These are phyloP conservation scores for Brachycybe producta DNA, from an alignment of 2,888 invertebrate species.

Conservation along the genomic window DNA sequence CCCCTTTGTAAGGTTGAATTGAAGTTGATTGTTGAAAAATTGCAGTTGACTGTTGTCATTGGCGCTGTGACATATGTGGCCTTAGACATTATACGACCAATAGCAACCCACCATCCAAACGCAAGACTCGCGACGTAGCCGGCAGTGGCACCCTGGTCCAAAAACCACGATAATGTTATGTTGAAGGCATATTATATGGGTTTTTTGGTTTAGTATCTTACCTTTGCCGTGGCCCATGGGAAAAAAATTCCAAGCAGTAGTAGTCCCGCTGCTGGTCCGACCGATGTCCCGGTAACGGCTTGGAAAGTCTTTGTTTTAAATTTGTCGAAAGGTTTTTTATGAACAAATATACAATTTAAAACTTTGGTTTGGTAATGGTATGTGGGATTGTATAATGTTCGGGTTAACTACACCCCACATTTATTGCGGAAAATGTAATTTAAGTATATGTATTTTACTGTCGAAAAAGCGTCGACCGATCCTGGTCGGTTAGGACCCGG, in stretches of 20 bases:
- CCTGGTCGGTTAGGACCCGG: no score
- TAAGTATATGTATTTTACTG: no score
- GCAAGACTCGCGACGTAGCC: constrained; percentile 6
- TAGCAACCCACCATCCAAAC: constrained; percentile 5
- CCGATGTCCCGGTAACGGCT: constrained; percentile 10
- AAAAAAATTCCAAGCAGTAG: constrained; percentile 10
- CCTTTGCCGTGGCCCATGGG: constrained; percentile 8
- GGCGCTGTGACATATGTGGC: constrained; percentile 4
- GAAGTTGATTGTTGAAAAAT: not conserved
- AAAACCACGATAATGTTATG: not conserved
- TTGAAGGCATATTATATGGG: no score
- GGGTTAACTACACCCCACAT: no score
- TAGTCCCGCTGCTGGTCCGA: constrained; percentile 12
- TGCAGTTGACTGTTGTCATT: constrained; percentile 2
- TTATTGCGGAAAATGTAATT: no score
- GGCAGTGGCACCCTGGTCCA: not conserved
- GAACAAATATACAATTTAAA: no score
- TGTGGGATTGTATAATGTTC: no score
- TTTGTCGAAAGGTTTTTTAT: no score
- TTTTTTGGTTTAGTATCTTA: no score
- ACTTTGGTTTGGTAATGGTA: no score
- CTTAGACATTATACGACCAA: constrained; percentile 5
- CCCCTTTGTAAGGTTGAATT: not conserved
- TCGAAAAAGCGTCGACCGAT: no score
- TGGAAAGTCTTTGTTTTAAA: constrained; percentile 1